Evolutionary conservation across 2,113 vertebrate genomes (phyloP).

Genomic region (Ellobius talpinus): DNA sequence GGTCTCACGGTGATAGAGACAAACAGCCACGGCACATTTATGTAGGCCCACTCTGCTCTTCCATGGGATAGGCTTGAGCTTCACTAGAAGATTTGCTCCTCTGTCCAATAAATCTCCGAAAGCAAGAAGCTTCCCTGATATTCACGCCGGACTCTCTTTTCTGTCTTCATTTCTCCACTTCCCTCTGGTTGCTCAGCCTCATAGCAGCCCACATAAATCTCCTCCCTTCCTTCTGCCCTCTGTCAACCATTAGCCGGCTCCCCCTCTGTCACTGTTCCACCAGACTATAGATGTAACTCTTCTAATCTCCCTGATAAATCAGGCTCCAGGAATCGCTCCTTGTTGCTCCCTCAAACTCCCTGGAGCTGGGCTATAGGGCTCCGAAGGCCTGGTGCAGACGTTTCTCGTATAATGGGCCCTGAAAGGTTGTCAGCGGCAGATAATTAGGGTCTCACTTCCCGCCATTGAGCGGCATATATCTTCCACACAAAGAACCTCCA

Average conservation of each 20-base stretch:
- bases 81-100: conserved; percentile 71
- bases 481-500: conserved; percentile 78
- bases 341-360: conserved; percentile 76
- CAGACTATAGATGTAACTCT: conserved; percentile 79
- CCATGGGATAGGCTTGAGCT: conserved; percentile 17
- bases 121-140: conserved; percentile 70
- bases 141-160: conserved; percentile 71
- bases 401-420: conserved; percentile 82
- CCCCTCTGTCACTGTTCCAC: conserved; percentile 77
- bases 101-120: conserved; percentile 72
- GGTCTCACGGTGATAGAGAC: conserved; percentile 59
- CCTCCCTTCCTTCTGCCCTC: conserved; percentile 64
- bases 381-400: conserved; percentile 68
- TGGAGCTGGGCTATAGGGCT: conserved; percentile 76
- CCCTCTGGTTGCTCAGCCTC: conserved; percentile 63
- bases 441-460: conserved; percentile 84
- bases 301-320: conserved; percentile 83
- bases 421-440: conserved; percentile 84
- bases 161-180: conserved; percentile 58
- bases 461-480: conserved; percentile 79
- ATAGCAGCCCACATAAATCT: conserved; percentile 79
- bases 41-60: conserved; percentile 30
- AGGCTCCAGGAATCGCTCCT: conserved; percentile 73
- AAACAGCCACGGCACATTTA: conserved; percentile 16
- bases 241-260: conserved; percentile 78